Base-by-base conservation (phyloP, 2,888 invertebrate genomes). In the Stenurella melanura region DNA sequence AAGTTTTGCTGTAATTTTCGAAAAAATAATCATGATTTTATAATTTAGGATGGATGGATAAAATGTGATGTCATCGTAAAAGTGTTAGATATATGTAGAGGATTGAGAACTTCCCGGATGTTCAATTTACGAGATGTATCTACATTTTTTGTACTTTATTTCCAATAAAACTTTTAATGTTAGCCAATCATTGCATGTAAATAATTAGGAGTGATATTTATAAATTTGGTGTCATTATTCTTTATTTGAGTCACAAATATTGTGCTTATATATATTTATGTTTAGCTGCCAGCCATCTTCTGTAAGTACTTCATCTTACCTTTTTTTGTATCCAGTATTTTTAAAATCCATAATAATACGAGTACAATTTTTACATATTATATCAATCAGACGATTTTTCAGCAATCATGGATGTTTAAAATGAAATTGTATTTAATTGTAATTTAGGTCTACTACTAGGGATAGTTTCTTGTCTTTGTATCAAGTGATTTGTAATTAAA, bases 401-500 rank as follows among this genome's bases (percentile, higher is more conserved):
- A 21, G 26, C 61, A 30, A 21, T 30, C 10, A 7, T 26, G 7
- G 1, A 30, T 30, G 6, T 21, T 61, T 61, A 30, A 61, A 12
- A 61, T 61, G 11, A 30, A 64, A 38, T 34, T 63, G 18, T 58
- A 21, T 63, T 34, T 34, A 38, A 17, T 42, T 42, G 15, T 42
- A 30, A 18, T 64, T 19, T 64, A 18, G 17, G 9, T 42, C 42
- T 64, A 64, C 17, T 42, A 5, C 42, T 42, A 30, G 42, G 18
- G 18, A 38, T 38, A 63, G 38, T 38, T 1, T 63, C 18, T 38
- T 34, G 63, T 63, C 63, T 42, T 64, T 64, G 64, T 64, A 64
- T 42, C 42, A 42, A 64, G 19, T 42, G 18, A 42, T 64, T 64
- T 64, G 19, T 64, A 64, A 64, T 64, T 64, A 64, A 64, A 64